A percentile compares a stretch with the other conserved stretches of the same genome.
Conservation (phyloP, 2,888 invertebrate species). For the Stictocephala bisonia region DNA sequence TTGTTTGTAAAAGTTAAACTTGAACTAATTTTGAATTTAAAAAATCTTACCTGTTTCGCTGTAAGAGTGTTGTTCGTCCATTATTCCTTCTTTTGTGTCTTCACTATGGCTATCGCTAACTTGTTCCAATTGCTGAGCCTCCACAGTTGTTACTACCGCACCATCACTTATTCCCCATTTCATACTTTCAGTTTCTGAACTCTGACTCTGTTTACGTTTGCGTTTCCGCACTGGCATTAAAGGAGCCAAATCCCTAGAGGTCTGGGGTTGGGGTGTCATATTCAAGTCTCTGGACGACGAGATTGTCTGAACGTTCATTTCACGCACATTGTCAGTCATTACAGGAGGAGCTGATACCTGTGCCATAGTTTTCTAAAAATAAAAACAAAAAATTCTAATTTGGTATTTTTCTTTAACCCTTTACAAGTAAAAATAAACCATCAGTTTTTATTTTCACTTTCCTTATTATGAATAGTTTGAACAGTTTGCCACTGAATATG, state of each 20-base stretch:
- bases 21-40: too few relatives aligned
- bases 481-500: too few relatives aligned
- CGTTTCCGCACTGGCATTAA: constrained; percentile 68
- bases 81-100: constrained; percentile 10
- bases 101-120: neutral
- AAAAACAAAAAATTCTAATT: too few relatives aligned
- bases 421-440: too few relatives aligned
- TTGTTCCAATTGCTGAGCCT: constrained; percentile 5
- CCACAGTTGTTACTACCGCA: neutral
- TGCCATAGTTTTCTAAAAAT: constrained; percentile 18
- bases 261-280: too few relatives aligned
- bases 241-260: too few relatives aligned
- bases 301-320: neutral
- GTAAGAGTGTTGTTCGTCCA: constrained; percentile 17
- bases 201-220: constrained; percentile 63
- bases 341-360: constrained; percentile 11
- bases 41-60: constrained; percentile 31
- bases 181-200: constrained; percentile 64
- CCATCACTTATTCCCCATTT: constrained; percentile 60
- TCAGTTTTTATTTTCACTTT: too few relatives aligned
- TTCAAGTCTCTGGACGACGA: neutral
- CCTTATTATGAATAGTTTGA: too few relatives aligned
- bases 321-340: neutral
- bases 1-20: too few relatives aligned
- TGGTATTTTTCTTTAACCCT: too few relatives aligned